phyloP scores from a whole-genome alignment of 1,140 invertebrate species.

The Phymorhynchus buccinoides region DNA sequence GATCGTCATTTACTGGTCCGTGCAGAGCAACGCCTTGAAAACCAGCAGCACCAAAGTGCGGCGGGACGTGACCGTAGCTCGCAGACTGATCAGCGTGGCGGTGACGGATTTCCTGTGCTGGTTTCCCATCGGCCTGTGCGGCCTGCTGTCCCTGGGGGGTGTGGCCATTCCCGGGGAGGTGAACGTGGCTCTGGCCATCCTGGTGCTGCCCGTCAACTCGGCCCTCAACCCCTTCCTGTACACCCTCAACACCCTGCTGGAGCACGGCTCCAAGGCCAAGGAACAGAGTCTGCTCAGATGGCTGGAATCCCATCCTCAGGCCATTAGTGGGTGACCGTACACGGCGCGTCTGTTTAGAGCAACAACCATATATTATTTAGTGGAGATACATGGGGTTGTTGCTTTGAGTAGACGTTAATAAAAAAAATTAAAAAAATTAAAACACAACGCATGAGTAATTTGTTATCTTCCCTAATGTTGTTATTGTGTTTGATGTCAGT shows the following conservation, averaged over 20 bases:
- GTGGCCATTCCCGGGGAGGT: conserved; percentile 25
- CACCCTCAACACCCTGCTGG: conserved; percentile 29
- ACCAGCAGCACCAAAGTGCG: background rate
- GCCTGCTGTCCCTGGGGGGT: conserved; percentile 7
- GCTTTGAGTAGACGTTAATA: too few species aligned
- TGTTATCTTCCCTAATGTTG: too few species aligned
- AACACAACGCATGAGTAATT: too few species aligned
- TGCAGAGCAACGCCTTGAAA: conserved; percentile 25
- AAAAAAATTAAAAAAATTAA: too few species aligned
- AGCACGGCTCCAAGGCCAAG: background rate
- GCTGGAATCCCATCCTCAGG: background rate
- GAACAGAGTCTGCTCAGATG: background rate
- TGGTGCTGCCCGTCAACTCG: conserved; percentile 40
- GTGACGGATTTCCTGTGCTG: conserved; percentile 45
- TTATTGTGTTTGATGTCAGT: too few species aligned
- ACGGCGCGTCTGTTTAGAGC: too few species aligned
- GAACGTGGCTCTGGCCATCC: conserved; percentile 26
- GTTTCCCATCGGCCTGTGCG: conserved; percentile 44
- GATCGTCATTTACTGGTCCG: conserved; percentile 43
- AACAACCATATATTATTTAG: too few species aligned
- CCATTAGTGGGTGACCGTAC: too few species aligned
- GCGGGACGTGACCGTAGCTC: conserved; percentile 34
- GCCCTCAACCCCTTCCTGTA: conserved; percentile 38
- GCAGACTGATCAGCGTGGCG: conserved; percentile 22
- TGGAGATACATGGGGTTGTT: too few species aligned